Base-by-base conservation (phyloP, 2,888 invertebrate species). In the Galeruca laticollis region DNA sequence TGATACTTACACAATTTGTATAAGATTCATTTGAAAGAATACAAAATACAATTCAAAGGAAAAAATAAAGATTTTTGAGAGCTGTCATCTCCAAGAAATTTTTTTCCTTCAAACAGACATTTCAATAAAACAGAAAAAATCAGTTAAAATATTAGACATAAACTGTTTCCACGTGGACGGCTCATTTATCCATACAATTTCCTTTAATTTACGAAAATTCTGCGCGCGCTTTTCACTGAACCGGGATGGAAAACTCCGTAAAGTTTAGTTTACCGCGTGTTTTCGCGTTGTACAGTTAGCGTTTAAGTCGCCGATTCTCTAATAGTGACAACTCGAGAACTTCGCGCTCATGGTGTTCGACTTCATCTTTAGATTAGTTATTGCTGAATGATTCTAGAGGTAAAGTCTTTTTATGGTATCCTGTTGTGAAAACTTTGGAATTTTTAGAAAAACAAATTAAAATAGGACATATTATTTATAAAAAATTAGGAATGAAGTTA, bases 271-370 rank as follows among this genome's bases (percentile, higher is more conserved):
- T 10, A 15, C n/a, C 31, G 31, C 54, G 54, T n/a, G n/a, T 54
- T 54, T 54, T 31, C 54, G 26, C 31, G 54, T 54, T 54, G 54
- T 54, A 26, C 54, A 54, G 54, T 54, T 54, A n/a, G 6, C 52
- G 26, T 31, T n/a, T 13, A 54, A 13, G 9, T 54, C 31, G 18
- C n/a, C 26, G 54, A 10, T n/a, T 31, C 51, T 15, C 13, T 6
- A 31, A 31, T 5, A 9, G 11, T 6, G n/a, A 13, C 13, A 13
- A 13, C 43, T 11, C n/a, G 31, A 54, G n/a, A 54, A 54, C 31
- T 54, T 26, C 47, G 47, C 9, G 47, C 9, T 10, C 9, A 9
- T 47, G 9, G 47, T 47, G 47, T 47, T 18, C 37, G 40, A 40
- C 13, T 40, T n/a, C 15, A 18, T 18, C 15, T 15, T 4, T 40